phyloP scores from a whole-genome alignment of 2,797 vertebrate species.

The Hapalemur alaotrensis region DNA sequence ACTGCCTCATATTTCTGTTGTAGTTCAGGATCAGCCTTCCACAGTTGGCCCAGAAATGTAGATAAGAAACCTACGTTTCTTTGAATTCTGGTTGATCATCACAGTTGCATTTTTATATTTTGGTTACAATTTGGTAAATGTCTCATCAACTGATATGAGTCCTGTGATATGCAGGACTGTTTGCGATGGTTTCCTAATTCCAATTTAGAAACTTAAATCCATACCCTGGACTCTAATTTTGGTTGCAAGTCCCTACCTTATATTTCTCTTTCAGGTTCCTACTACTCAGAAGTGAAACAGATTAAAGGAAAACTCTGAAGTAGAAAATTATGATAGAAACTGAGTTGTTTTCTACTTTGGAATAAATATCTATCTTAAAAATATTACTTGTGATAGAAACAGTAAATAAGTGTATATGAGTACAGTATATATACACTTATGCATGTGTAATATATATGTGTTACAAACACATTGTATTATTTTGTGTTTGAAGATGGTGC shows the following conservation, averaged over 20 bases:
- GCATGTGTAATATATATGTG: background rate
- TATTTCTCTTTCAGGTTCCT: background rate
- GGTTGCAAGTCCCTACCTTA: background rate
- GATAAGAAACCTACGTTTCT: background rate
- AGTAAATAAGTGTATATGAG: background rate
- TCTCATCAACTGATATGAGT: background rate
- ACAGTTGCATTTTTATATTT: background rate
- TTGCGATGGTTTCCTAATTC: background rate
- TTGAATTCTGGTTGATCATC: conserved; percentile 13
- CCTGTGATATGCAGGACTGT: background rate
- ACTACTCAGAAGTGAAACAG: conserved; percentile 19
- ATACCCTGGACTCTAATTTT: background rate
- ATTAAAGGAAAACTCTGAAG: conserved; percentile 43
- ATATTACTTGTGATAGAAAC: background rate
- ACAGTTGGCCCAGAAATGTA: background rate
- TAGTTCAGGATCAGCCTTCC: background rate
- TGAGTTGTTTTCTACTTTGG: conserved; percentile 48
- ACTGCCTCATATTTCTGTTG: background rate
- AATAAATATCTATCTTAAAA: conserved; percentile 45
- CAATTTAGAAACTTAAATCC: background rate
- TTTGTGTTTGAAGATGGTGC: conserved; percentile 2
- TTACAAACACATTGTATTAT: background rate
- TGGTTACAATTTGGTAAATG: background rate
- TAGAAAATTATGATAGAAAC: conserved; percentile 10
- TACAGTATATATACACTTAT: background rate